Conservation (phyloP, 2,888 invertebrate genomes). For the Steromphala cineraria region DNA sequence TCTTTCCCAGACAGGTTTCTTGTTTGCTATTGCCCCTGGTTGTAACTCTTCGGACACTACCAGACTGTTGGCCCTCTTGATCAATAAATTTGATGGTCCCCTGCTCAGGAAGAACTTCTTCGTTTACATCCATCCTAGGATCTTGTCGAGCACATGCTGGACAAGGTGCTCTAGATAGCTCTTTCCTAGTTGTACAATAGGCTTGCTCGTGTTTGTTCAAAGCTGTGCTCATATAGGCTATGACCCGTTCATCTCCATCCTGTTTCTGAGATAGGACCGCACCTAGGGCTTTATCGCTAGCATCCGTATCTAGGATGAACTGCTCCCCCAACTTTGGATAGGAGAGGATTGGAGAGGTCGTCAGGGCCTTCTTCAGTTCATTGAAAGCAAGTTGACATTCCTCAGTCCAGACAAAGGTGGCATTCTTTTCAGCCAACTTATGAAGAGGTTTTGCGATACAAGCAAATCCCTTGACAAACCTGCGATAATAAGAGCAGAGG, state of each 20-base stretch:
- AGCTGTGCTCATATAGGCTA: slow-evolving; percentile 23
- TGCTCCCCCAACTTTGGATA: background rate
- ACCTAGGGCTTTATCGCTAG: background rate
- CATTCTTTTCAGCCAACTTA: slow-evolving; percentile 19
- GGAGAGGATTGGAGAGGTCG: slow-evolving; percentile 5
- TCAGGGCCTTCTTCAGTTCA: slow-evolving; percentile 1
- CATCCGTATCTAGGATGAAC: slow-evolving; percentile 25
- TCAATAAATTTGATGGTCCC: no score
- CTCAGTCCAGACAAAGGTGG: slow-evolving; percentile 12
- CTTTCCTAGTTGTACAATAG: slow-evolving; percentile 5
- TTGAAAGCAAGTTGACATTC: slow-evolving; percentile 19
- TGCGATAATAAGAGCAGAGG: slow-evolving; percentile 29
- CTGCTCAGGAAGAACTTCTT: no score
- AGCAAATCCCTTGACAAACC: slow-evolving; percentile 33
- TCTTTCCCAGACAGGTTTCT: no score
- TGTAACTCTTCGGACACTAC: no score
- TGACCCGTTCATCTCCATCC: background rate
- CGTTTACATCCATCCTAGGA: no score
- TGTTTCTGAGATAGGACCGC: slow-evolving; percentile 20
- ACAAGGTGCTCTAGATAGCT: no score
- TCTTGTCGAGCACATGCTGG: no score
- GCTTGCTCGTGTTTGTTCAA: background rate
- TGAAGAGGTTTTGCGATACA: slow-evolving; percentile 29
- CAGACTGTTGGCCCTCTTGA: no score
- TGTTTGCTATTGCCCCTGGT: no score